phyloP scores from a whole-genome alignment of 2,797 vertebrate species.

The Sebastes steindachneri region DNA sequence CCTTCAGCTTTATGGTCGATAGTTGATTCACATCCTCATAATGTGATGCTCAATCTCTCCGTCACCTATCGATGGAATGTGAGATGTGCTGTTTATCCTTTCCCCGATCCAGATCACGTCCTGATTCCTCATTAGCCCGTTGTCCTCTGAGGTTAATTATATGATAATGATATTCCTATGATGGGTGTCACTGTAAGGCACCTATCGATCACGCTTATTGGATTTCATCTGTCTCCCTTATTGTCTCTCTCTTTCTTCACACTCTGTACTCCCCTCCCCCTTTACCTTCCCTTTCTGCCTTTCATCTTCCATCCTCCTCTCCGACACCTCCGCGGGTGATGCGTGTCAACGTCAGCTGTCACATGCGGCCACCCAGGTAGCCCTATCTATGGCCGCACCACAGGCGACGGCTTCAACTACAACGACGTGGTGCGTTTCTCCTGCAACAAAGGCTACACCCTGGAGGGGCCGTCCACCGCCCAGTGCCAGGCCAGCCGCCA shows the following conservation, averaged over 20 bases:
- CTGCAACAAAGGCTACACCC: slow-evolving; percentile 94
- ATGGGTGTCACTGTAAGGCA: slow-evolving; percentile 47
- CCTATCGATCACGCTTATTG: slow-evolving; percentile 60
- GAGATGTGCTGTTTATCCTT: slow-evolving; percentile 37
- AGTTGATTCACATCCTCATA: slow-evolving; percentile 14
- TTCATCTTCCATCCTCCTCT: not conserved
- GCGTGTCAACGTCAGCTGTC: slow-evolving; percentile 83
- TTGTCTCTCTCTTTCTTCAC: not conserved
- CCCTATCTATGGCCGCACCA: slow-evolving; percentile 96
- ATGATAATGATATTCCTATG: slow-evolving; percentile 67
- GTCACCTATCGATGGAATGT: slow-evolving; percentile 41
- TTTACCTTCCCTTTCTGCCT: not conserved
- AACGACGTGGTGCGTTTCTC: slow-evolving; percentile 95
- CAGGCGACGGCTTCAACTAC: slow-evolving; percentile 96
- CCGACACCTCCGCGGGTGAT: not conserved
- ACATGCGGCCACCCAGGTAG: slow-evolving; percentile 98
- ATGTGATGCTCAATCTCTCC: slow-evolving; percentile 34
- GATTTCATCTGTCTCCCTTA: slow-evolving; percentile 18
- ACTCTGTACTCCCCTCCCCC: not conserved
- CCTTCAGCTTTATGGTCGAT: not conserved
- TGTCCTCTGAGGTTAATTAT: slow-evolving; percentile 65
- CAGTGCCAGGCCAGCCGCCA: slow-evolving; percentile 96
- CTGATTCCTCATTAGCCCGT: slow-evolving; percentile 26
- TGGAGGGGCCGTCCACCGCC: slow-evolving; percentile 94
- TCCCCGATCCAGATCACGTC: slow-evolving; percentile 14